Conservation (phyloP, 2,797 vertebrate species). For the Xiphophorus birchmanni region DNA sequence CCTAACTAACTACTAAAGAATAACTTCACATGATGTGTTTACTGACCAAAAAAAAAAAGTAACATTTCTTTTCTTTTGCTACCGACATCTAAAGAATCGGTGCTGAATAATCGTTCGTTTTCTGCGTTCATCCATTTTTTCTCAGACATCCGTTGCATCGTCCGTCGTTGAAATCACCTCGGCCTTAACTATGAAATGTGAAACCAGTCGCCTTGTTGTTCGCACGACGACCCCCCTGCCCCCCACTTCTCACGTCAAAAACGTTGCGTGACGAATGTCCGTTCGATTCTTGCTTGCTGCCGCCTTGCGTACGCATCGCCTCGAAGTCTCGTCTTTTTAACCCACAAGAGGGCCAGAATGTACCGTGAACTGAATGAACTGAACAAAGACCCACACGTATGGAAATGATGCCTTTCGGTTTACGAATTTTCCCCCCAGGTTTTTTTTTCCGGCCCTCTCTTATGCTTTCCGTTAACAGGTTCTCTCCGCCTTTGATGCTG, state of each 20-base stretch:
- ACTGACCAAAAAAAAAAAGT: neutral
- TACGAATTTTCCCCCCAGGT: slow-evolving; percentile 68
- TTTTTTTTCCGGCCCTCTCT: slow-evolving; percentile 81
- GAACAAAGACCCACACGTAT: slow-evolving; percentile 79
- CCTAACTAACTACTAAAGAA: neutral
- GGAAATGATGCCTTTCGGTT: slow-evolving; percentile 86
- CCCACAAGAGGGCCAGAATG: slow-evolving; percentile 74
- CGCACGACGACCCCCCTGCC: slow-evolving; percentile 45
- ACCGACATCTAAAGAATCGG: neutral
- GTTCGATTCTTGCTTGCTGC: slow-evolving; percentile 3
- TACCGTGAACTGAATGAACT: slow-evolving; percentile 74
- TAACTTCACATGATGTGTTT: neutral
- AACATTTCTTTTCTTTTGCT: neutral
- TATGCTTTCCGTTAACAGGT: slow-evolving; percentile 71
- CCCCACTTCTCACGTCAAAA: neutral
- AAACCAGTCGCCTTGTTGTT: slow-evolving; percentile 68
- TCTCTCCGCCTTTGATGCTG: slow-evolving; percentile 85
- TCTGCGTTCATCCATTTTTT: neutral
- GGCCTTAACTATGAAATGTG: slow-evolving; percentile 89
- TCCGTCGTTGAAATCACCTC: slow-evolving; percentile 86
- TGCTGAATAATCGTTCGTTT: neutral
- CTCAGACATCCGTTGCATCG: slow-evolving; percentile 47
- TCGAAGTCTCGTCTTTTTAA: slow-evolving; percentile 27
- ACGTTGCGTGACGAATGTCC: slow-evolving; percentile 38
- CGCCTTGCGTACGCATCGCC: slow-evolving; percentile 12